Evolutionary conservation across 2,888 invertebrate genomes (phyloP), one percentile per base, ranked within the genome.

Genomic region (Linnaemya tessellans): DNA sequence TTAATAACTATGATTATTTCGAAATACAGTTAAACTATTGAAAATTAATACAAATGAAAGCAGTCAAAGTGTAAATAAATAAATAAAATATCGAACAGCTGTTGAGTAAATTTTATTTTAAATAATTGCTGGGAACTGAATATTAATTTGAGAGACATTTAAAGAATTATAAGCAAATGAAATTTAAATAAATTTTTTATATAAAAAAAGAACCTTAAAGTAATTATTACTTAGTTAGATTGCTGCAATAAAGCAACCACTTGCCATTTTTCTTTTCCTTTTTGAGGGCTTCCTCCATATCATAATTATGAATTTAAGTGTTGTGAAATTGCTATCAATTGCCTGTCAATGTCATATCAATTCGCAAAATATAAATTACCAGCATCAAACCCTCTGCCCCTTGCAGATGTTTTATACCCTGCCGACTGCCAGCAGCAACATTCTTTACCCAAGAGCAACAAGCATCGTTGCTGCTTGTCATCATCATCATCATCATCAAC

Each of bases 311-410:
- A 7, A 4, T 25, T 60, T 38, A 54, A 80, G 77, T 84, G 80
- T 38, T 80, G 30, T 43, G 60, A 64, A 65, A 51, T 65, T 49
- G 25, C 11, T 51, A 80, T 78, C 84, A 80, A 78, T 84, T 80
- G 84, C 51, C 84, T 80, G 84, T 74, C 84, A 80, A 80, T 81
- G 77, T 62, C 84, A 81, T 73, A 73, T 46, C 77, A 84, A 77
- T 56, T 75, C 43, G 56, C 56, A 70, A 81, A 75, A 80, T 64
- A 64, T 54, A 64, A 80, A 73, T 73, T 80, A 71, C n/a, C 15
- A 60, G 25, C 43, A 68, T 64, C 46, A 77, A 75, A 70, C 35
- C 38, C 13, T n/a, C 49, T 49, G 20, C 49, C 10, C 49, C 20
- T 46, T 58, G 20, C 15, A 18, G 22, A 15, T 10, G 1, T 30